Percentiles rank a stretch among this genome's conserved stretches.
Conservation (phyloP, 2,113 vertebrate genomes). For the Pseudorasbora parva region DNA sequence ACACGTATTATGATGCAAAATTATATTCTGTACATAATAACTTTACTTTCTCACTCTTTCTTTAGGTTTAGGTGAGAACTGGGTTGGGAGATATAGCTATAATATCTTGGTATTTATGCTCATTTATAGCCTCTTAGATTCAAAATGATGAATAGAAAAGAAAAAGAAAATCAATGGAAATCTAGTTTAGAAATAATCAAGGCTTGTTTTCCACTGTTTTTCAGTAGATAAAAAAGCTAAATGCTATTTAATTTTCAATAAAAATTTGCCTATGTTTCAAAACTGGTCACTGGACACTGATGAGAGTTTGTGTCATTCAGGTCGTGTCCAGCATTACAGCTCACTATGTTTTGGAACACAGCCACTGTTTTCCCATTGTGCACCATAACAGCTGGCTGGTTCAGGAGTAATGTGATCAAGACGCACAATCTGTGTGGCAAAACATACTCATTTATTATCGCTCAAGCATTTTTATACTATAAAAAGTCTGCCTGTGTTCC, state of each 20-base stretch:
- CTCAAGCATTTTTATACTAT: slow-evolving; percentile 50
- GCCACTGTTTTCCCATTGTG: neutral
- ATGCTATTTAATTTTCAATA: too few relatives aligned
- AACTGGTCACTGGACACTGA: neutral
- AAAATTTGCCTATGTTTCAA: neutral
- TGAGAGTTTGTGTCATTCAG: neutral
- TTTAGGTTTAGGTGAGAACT: too few relatives aligned
- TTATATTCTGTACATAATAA: neutral
- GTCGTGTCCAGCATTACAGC: neutral
- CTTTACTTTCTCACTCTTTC: too few relatives aligned
- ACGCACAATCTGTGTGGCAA: slow-evolving; percentile 57
- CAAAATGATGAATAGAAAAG: too few relatives aligned
- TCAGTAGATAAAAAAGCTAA: too few relatives aligned
- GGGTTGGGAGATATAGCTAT: too few relatives aligned
- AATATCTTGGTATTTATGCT: too few relatives aligned
- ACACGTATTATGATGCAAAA: neutral
- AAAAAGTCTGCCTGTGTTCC: too few relatives aligned
- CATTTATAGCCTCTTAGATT: too few relatives aligned
- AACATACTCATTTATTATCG: slow-evolving; percentile 62
- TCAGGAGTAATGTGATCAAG: slow-evolving; percentile 66
- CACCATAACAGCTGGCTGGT: neutral
- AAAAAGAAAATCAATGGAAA: too few relatives aligned
- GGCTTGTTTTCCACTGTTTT: too few relatives aligned
- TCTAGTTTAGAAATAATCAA: too few relatives aligned
- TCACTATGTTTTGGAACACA: neutral